Evolutionary conservation across 2,888 invertebrate genomes (phyloP).

Genomic region (Heliconius charithonia): DNA sequence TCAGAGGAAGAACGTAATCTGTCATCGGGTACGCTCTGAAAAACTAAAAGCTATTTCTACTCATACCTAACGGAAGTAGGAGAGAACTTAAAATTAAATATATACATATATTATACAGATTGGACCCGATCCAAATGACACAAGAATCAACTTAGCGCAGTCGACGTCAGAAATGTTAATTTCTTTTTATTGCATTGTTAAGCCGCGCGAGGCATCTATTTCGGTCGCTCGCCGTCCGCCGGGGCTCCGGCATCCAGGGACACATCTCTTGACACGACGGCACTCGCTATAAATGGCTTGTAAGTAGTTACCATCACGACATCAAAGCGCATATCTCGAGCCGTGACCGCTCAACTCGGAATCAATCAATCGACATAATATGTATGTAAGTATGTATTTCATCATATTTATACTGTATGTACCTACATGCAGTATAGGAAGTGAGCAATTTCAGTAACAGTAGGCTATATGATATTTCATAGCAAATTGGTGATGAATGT

Average conservation of each 20-base stretch:
- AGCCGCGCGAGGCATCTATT: slow-evolving; percentile 79
- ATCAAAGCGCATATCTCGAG: slow-evolving; percentile 45
- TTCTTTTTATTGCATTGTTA: slow-evolving; percentile 85
- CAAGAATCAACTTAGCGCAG: slow-evolving; percentile 80
- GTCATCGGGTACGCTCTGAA: slow-evolving; percentile 62
- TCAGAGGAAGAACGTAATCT: slow-evolving; percentile 61
- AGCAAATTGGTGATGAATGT: slow-evolving; percentile 60
- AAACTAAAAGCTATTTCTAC: slow-evolving; percentile 66
- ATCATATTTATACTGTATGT: neutral
- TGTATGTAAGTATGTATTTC: neutral
- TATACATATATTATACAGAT: slow-evolving; percentile 65
- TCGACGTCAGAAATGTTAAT: slow-evolving; percentile 78
- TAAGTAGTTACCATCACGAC: slow-evolving; percentile 64
- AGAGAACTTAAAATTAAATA: slow-evolving; percentile 68
- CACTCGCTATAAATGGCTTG: slow-evolving; percentile 80
- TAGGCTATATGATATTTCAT: slow-evolving; percentile 34
- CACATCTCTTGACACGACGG: slow-evolving; percentile 77
- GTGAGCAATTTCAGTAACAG: slow-evolving; percentile 29
- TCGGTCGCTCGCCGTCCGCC: slow-evolving; percentile 76
- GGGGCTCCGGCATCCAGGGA: slow-evolving; percentile 76
- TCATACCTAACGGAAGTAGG: slow-evolving; percentile 78
- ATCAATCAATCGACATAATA: slow-evolving; percentile 11
- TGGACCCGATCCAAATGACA: slow-evolving; percentile 81
- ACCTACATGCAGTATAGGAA: slow-evolving; percentile 21
- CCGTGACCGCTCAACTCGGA: slow-evolving; percentile 33